phyloP scores from a whole-genome alignment of 2,888 invertebrate species.

The Lepidochitona cinerea region DNA sequence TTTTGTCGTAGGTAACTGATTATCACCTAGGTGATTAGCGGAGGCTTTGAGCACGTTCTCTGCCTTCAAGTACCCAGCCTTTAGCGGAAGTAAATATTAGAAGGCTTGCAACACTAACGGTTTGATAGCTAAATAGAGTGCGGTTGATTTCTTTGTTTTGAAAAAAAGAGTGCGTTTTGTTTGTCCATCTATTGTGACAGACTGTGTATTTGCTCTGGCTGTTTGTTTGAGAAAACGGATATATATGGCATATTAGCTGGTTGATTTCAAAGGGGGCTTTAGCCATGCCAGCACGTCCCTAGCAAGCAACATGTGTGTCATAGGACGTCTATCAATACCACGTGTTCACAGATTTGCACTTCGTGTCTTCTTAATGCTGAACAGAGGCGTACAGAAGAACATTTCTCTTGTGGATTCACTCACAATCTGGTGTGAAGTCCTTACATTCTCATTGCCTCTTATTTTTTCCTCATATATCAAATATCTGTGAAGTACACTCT shows the following conservation, averaged over 20 bases:
- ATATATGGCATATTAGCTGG: neutral
- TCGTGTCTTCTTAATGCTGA: neutral
- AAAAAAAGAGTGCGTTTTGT: neutral
- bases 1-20: too few relatives aligned
- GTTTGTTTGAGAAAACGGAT: neutral
- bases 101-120: neutral
- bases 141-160: neutral
- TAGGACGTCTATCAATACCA: neutral
- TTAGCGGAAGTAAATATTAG: neutral
- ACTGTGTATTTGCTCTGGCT: neutral
- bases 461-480: neutral
- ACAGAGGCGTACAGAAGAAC: neutral
- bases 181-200: neutral
- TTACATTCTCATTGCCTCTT: neutral
- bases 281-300: neutral
- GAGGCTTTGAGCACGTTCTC: neutral
- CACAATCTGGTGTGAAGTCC: neutral
- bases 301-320: neutral
- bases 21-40: neutral
- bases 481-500: too few relatives aligned
- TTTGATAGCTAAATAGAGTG: neutral
- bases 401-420: neutral
- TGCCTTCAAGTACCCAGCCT: neutral
- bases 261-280: neutral
- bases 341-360: neutral